Evolutionary conservation across 2,113 vertebrate genomes (phyloP), one percentile per base, ranked within the genome.

Genomic region (Bothrops jararaca): DNA sequence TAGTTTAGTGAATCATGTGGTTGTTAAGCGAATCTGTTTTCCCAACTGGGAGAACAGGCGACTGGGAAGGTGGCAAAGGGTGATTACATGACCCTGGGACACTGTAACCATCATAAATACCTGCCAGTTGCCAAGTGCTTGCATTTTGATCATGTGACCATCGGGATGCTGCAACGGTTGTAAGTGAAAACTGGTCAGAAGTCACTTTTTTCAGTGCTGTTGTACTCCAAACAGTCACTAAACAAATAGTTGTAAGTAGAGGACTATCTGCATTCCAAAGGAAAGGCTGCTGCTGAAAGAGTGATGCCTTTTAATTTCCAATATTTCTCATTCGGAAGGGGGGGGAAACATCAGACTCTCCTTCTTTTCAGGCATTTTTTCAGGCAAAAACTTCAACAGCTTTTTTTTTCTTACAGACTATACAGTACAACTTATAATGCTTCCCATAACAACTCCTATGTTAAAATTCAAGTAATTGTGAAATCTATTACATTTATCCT

Each of bases 401-500:
- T 2, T 34, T 45, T 12, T 20, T 89, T 15, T 42, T 24, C 56
- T 90, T 91, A 95, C n/a, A 39, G 7, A 87, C 10, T 15, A 1
- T 18, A 52, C 9, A 15, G 22, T 26, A 29, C 24, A 52, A 87
- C 5, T 94, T 91, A 74, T 80, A 89, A 93, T 95, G 94, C 96
- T 94, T 92, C 95, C 91, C 94, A 93, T 88, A 22, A 93, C 93
- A 89, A 97, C 97, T 97, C 97, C 96, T 91, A 53, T 96, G 96
- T 97, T 96, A 96, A 97, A 95, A 93, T 93, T 92, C 94, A 64
- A 95, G 92, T 94, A 95, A 96, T 0, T 0, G 93, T 56, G 90
- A 94, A 96, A 97, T 97, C 96, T 96, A 94, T 95, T 95, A 95
- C 93, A 97, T 96, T 96, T 90, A 88, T 88, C 87, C 50, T 53